Evolutionary conservation across 2,113 vertebrate genomes (phyloP).

Genomic region (Centropus bengalensis): DNA sequence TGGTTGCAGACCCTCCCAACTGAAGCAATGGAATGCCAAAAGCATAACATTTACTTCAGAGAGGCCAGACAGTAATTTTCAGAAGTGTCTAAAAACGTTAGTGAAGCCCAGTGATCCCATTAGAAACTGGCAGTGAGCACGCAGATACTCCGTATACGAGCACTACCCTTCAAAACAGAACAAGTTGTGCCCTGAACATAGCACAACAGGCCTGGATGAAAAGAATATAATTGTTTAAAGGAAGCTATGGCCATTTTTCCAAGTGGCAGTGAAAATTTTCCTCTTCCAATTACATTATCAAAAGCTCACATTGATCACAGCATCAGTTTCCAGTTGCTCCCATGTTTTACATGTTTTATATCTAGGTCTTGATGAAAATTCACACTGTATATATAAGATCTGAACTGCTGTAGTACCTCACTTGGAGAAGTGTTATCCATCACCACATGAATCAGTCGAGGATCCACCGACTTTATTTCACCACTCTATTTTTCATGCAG

Average conservation of each 20-base stretch:
- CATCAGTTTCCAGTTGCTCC: background rate
- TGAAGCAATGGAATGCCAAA: background rate
- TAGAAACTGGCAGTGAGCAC: background rate
- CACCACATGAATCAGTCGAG: slow-evolving; percentile 93
- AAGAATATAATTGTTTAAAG: background rate
- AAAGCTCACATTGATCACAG: background rate
- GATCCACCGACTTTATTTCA: slow-evolving; percentile 92
- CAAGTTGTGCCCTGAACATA: background rate
- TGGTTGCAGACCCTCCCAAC: background rate
- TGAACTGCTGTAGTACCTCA: slow-evolving; percentile 70
- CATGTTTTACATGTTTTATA: background rate
- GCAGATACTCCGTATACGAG: background rate
- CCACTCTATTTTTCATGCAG: slow-evolving; percentile 78
- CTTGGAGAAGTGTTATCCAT: slow-evolving; percentile 73
- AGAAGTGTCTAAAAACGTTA: background rate
- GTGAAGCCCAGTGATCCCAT: background rate
- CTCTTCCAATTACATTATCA: background rate
- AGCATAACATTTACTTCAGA: background rate
- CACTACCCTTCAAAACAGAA: background rate
- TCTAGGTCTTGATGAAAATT: background rate
- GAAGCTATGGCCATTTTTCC: background rate
- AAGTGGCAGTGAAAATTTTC: background rate
- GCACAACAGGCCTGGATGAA: background rate
- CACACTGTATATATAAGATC: background rate
- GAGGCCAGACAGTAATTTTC: background rate